phyloP scores from a whole-genome alignment of 2,113 vertebrate genomes.

The Onychostruthus taczanowskii region DNA sequence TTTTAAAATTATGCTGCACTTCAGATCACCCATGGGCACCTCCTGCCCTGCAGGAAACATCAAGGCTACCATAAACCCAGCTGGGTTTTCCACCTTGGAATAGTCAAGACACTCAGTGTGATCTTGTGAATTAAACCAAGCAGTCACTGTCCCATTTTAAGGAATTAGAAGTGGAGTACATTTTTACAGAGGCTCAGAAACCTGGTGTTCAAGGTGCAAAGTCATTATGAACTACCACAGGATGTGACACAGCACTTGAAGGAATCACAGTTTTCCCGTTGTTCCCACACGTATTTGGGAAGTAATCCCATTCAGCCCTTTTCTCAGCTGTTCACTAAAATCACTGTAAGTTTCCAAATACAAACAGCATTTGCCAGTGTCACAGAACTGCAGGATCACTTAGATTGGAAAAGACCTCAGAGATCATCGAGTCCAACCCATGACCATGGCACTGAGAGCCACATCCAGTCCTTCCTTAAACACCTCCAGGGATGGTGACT shows the following conservation, averaged over 20 bases:
- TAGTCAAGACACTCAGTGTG: neutral
- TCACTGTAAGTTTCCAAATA: rapidly evolving
- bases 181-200: neutral
- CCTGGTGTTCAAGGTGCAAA: rapidly evolving
- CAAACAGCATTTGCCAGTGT: neutral
- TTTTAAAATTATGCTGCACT: neutral
- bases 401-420: neutral
- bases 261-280: neutral
- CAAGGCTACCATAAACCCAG: neutral
- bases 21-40: rapidly evolving
- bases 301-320: rapidly evolving
- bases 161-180: neutral
- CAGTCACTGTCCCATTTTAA: neutral
- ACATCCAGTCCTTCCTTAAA: neutral
- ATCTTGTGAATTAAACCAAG: neutral
- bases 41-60: neutral
- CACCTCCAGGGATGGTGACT: neutral
- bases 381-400: neutral
- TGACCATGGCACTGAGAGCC: neutral
- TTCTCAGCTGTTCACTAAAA: neutral
- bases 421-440: rapidly evolving
- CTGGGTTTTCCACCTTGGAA: neutral
- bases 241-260: neutral
- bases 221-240: neutral
- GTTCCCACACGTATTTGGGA: rapidly evolving